phyloP scores from a whole-genome alignment of 2,888 invertebrate genomes.

The Meteorus colon region DNA sequence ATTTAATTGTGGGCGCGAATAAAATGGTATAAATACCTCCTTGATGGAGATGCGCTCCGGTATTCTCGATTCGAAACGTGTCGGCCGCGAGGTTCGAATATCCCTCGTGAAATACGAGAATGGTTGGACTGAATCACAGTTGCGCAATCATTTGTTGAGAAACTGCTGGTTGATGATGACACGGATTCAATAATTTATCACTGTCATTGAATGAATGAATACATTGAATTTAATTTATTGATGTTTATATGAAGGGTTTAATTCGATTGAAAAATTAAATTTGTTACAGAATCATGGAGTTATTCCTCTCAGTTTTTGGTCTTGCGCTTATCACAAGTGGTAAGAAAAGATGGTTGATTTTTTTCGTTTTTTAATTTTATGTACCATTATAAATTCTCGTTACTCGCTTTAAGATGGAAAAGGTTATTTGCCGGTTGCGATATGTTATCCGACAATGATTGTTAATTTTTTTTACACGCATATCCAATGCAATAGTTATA shows the following conservation, averaged over 20 bases:
- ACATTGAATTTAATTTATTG: background rate
- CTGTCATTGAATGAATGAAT: background rate
- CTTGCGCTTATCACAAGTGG: constrained; percentile 44
- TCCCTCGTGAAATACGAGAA: constrained; percentile 14
- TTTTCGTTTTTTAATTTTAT: constrained; percentile 1
- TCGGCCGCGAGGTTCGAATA: constrained; percentile 48
- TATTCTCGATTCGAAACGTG: constrained; percentile 47
- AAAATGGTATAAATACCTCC: constrained; percentile 44
- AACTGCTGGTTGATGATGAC: background rate
- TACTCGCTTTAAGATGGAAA: constrained; percentile 22
- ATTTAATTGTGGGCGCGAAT: background rate
- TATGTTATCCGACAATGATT: constrained; percentile 20
- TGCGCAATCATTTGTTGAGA: constrained; percentile 39
- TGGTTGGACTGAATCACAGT: constrained; percentile 6
- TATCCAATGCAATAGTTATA: constrained; percentile 41
- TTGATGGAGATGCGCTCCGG: constrained; percentile 44
- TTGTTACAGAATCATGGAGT: constrained; percentile 46
- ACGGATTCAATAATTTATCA: background rate
- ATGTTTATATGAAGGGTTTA: background rate
- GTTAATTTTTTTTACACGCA: constrained; percentile 31
- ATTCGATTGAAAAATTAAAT: background rate
- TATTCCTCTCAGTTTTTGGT: constrained; percentile 33
- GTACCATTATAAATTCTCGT: constrained; percentile 34
- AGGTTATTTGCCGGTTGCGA: constrained; percentile 36
- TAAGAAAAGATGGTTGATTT: constrained; percentile 44